Percentiles rank a stretch among this genome's conserved stretches.
phyloP scores from a whole-genome alignment of 2,113 vertebrate genomes.

The Motacilla alba region DNA sequence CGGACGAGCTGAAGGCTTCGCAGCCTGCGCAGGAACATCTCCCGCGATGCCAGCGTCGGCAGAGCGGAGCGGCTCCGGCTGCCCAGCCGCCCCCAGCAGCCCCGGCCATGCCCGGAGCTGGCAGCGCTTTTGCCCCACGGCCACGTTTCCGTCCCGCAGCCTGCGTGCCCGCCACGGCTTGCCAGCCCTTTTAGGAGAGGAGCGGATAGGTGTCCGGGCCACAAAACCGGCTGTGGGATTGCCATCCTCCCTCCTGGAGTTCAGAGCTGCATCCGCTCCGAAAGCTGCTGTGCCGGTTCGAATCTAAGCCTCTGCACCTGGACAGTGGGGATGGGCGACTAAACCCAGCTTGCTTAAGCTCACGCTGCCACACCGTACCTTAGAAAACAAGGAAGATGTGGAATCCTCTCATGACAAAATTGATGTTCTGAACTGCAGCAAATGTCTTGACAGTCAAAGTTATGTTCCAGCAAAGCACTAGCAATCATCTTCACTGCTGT shows the following conservation, averaged over 20 bases:
- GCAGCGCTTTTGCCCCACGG: accelerated
- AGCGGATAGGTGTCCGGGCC: background rate
- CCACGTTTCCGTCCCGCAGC: background rate
- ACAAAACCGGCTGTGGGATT: background rate
- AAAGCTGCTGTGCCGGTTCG: background rate
- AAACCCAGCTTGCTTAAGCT: background rate
- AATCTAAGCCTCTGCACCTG: background rate
- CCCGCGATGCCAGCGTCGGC: background rate
- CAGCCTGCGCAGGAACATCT: background rate
- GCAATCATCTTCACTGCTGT: background rate
- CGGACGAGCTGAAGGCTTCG: background rate
- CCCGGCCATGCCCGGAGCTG: accelerated
- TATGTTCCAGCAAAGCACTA: background rate
- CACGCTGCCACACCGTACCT: accelerated
- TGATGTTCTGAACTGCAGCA: background rate
- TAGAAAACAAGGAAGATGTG: background rate
- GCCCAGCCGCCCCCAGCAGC: too few relatives aligned
- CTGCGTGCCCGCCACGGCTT: accelerated
- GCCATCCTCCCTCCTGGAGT: background rate
- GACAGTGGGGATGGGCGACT: accelerated
- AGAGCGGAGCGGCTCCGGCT: background rate
- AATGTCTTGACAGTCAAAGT: background rate
- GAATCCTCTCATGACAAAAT: background rate
- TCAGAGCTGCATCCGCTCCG: accelerated
- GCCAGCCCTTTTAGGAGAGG: background rate